Percentiles rank a stretch among this genome's conserved stretches.
phyloP scores from a whole-genome alignment of 2,113 vertebrate genomes.

The Grammatotria lemairii region DNA sequence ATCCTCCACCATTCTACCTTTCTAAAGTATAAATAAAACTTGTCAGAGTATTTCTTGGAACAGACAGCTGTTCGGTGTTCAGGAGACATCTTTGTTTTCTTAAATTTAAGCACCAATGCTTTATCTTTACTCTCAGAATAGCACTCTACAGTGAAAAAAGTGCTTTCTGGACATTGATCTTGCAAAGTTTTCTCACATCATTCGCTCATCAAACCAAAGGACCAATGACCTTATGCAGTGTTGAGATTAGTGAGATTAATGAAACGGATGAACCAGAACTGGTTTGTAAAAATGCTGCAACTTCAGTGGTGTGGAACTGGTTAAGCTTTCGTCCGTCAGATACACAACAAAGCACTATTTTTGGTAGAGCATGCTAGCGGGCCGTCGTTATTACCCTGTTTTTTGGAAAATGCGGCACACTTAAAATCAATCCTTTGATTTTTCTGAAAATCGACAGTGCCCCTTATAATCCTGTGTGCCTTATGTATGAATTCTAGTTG shows the following conservation, averaged over 20 bases:
- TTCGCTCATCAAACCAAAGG: neutral
- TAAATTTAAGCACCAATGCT: neutral
- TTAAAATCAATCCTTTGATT: neutral
- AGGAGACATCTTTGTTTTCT: neutral
- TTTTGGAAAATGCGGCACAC: neutral
- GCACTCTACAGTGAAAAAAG: neutral
- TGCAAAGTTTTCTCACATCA: neutral
- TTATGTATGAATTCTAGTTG: neutral
- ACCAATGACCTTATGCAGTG: neutral
- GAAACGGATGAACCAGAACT: neutral
- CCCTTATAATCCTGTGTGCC: neutral
- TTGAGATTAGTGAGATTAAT: neutral
- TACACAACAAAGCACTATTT: neutral
- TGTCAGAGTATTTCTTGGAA: neutral
- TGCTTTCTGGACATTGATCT: neutral
- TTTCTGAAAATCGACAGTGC: neutral
- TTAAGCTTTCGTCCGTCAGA: rapidly evolving
- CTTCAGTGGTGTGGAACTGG: neutral
- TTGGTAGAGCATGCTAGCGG: neutral
- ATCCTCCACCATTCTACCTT: neutral
- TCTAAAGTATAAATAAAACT: neutral
- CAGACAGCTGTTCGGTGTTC: neutral
- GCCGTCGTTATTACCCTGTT: rapidly evolving
- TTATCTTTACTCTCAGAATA: neutral
- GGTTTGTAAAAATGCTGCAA: neutral